Conservation (phyloP, 1,140 invertebrate genomes). For the Bombus waltoni region DNA sequence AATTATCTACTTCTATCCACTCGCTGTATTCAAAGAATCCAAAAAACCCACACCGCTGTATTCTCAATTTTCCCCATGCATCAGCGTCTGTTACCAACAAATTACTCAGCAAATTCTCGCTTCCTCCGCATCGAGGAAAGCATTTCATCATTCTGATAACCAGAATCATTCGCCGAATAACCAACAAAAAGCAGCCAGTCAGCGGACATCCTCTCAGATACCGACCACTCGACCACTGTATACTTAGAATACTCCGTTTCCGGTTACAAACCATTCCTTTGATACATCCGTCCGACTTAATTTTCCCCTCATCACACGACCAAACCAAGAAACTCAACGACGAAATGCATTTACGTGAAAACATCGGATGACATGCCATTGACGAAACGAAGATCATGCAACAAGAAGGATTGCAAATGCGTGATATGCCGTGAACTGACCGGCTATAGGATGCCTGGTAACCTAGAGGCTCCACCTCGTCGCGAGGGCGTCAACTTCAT, state of each 20-base stretch:
- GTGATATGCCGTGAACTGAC: conserved; percentile 85
- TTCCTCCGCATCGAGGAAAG: background rate
- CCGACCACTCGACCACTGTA: background rate
- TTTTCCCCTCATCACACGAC: background rate
- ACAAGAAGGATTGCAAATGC: conserved; percentile 81
- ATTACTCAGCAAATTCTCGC: background rate
- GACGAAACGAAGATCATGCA: conserved; percentile 49
- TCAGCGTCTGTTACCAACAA: background rate
- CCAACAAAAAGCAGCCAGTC: background rate
- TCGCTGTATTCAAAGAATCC: background rate
- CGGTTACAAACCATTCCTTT: background rate
- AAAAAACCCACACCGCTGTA: background rate
- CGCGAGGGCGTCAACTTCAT: conserved; percentile 84
- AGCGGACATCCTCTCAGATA: background rate
- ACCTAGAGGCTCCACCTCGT: background rate
- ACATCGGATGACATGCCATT: conserved; percentile 47
- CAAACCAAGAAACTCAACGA: background rate
- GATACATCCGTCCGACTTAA: too few species aligned
- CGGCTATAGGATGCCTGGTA: conserved; percentile 72
- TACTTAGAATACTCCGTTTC: background rate
- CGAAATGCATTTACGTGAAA: background rate
- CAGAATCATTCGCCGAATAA: background rate
- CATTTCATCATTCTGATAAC: background rate
- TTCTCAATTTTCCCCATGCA: background rate
- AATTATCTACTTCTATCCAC: background rate